phyloP scores from a whole-genome alignment of 1,140 invertebrate species.

The Micrasema minimum region DNA sequence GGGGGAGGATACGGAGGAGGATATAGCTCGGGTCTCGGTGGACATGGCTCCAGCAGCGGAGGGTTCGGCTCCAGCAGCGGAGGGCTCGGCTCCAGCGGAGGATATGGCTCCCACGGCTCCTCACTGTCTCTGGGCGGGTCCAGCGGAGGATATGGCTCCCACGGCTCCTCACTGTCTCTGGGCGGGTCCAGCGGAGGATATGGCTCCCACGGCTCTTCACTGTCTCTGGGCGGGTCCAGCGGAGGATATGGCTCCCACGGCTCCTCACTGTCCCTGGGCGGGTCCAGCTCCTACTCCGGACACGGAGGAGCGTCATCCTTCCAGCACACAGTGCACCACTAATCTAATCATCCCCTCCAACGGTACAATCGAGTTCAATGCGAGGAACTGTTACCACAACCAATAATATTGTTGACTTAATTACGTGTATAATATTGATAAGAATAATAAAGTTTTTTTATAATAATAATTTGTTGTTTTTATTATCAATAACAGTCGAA shows the following conservation, averaged over 20 bases:
- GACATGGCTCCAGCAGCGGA: background rate
- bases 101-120: no score
- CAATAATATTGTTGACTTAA: no score
- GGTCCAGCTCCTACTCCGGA: constrained; percentile 4
- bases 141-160: no score
- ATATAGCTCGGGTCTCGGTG: background rate
- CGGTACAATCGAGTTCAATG: no score
- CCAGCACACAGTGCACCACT: constrained; percentile 17
- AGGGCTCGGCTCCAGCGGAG: background rate
- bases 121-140: no score
- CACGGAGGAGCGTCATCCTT: background rate
- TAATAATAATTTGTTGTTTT: no score
- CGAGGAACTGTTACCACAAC: no score
- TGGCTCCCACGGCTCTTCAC: background rate
- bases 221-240: background rate
- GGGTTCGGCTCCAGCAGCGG: background rate
- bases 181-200: no score
- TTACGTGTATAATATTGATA: no score
- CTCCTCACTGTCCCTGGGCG: background rate
- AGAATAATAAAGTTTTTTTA: no score
- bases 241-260: constrained; percentile 1
- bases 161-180: no score
- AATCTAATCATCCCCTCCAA: background rate
- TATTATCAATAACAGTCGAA: no score
- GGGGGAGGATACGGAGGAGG: background rate